phyloP scores from a whole-genome alignment of 92 coral and sea anemone genomes.

The Epizoanthus ramosus region DNA sequence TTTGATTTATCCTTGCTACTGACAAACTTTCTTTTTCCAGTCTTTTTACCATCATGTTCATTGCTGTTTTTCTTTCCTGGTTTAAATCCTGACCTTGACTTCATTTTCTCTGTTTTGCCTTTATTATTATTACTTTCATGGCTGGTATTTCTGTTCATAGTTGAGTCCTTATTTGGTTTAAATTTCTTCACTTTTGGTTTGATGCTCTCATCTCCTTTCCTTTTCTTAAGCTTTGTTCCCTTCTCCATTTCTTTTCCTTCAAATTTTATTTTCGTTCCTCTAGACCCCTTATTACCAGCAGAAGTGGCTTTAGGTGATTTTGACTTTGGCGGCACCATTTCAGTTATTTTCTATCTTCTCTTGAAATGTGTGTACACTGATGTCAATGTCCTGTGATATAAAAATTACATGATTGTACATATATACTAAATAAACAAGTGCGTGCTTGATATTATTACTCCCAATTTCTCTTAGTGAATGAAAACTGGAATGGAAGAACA shows the following conservation, averaged over 20 bases:
- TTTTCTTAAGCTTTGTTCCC: constrained; percentile 39
- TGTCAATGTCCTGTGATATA: too few species aligned
- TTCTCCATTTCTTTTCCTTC: constrained; percentile 47
- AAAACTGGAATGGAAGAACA: too few species aligned
- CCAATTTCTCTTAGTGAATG: too few species aligned
- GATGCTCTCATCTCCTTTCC: constrained; percentile 33
- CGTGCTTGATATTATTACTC: too few species aligned
- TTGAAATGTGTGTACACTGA: too few species aligned
- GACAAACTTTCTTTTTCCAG: constrained; percentile 22
- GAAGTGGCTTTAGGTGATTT: constrained; percentile 29
- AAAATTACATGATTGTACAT: too few species aligned
- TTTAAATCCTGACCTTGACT: neutral
- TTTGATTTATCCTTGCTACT: neutral
- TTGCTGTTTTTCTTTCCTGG: neutral
- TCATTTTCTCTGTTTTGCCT: neutral
- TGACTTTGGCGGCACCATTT: constrained; percentile 32
- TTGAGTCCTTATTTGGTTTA: constrained; percentile 9
- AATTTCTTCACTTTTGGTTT: constrained; percentile 47
- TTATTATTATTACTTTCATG: neutral
- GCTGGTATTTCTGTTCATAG: neutral
- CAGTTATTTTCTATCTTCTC: constrained; percentile 5
- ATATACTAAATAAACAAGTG: too few species aligned
- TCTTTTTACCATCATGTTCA: neutral
- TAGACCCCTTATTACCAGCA: constrained; percentile 21
- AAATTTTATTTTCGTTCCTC: constrained; percentile 23